Conservation (phyloP, 1,140 invertebrate species). For the Vanessa atalanta region DNA sequence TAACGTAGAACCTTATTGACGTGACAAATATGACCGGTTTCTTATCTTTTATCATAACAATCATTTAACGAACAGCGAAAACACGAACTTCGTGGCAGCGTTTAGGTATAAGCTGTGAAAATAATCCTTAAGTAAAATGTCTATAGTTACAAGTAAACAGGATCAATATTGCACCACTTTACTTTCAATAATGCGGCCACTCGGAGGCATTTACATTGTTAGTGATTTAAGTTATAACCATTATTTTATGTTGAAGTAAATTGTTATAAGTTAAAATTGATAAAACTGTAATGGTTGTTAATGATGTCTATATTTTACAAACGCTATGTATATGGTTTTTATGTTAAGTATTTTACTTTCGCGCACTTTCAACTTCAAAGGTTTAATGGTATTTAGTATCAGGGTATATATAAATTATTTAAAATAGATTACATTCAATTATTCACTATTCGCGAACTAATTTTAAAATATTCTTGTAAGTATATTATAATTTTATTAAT, state of each 20-base stretch:
- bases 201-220: conserved; percentile 28
- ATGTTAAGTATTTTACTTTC: too few species aligned
- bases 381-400: too few species aligned
- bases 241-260: conserved; percentile 15
- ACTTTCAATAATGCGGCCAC: conserved; percentile 30
- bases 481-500: too few species aligned
- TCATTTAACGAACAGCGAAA: background rate
- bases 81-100: conserved; percentile 1
- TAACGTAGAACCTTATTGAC: background rate
- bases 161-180: conserved; percentile 27
- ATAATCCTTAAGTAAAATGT: background rate
- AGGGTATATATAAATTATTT: too few species aligned
- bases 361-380: too few species aligned
- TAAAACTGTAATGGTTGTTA: background rate
- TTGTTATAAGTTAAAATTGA: background rate
- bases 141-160: conserved; percentile 13
- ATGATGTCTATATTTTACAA: too few species aligned
- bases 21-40: background rate
- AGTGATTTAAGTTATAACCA: conserved; percentile 23
- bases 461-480: too few species aligned
- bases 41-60: background rate
- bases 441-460: too few species aligned
- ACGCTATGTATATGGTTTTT: too few species aligned
- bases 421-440: too few species aligned
- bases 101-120: background rate